These are phyloP conservation scores for Drosophila subobscura DNA, from an alignment of 1,140 invertebrate species.

Conservation along the genomic window DNA sequence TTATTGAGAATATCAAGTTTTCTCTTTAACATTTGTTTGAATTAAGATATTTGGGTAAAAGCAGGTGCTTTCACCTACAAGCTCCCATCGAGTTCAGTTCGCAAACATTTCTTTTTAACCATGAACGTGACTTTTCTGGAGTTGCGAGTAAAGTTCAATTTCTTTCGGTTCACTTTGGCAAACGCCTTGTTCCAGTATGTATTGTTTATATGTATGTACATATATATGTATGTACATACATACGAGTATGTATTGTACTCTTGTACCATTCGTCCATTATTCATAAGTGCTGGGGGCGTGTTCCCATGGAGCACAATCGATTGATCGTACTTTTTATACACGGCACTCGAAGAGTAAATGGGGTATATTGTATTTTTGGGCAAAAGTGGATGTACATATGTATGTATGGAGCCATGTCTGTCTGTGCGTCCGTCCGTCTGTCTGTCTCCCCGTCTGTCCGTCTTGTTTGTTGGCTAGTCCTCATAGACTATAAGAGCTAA, in stretches of 20 bases:
- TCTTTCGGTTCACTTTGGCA: conserved; percentile 45
- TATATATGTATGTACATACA: no score
- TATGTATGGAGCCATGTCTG: no score
- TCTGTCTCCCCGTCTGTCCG: no score
- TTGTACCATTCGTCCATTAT: conserved; percentile 47
- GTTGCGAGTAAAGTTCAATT: conserved; percentile 58
- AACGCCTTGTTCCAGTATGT: conserved; percentile 12
- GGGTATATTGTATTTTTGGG: no score
- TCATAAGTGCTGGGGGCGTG: conserved; percentile 27
- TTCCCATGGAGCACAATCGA: conserved; percentile 47
- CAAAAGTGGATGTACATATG: no score
- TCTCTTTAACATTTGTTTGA: no score
- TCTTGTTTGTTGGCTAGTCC: no score
- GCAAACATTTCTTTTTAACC: conserved; percentile 13
- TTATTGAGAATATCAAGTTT: no score
- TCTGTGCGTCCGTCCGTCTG: no score
- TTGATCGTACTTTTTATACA: conserved; percentile 44
- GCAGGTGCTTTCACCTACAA: conserved; percentile 16
- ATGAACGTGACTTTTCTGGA: conserved; percentile 66
- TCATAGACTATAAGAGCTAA: no score
- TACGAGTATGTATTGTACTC: conserved; percentile 34
- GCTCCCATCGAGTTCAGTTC: conserved; percentile 37
- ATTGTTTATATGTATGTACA: conserved; percentile 5
- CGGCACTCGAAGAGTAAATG: no score
- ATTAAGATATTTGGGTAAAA: no score